phyloP scores from a whole-genome alignment of 1,140 invertebrate species.

The Arctopsyche grandis region DNA sequence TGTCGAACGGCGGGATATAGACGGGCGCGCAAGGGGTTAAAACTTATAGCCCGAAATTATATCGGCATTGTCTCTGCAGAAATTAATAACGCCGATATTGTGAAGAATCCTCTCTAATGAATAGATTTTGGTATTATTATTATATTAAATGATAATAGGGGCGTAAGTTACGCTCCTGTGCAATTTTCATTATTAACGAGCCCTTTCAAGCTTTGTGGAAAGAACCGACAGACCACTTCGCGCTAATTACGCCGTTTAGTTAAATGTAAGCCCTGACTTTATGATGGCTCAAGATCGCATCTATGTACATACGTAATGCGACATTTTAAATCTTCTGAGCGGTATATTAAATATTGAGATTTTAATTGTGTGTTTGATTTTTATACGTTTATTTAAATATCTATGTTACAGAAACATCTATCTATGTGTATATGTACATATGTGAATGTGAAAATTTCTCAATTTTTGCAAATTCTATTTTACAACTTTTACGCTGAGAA shows the following conservation, averaged over 20 bases:
- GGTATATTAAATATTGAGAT: neutral
- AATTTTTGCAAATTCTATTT: constrained; percentile 9
- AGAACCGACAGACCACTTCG: neutral
- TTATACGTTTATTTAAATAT: neutral
- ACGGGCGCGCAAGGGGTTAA: too few species aligned
- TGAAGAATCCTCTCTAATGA: neutral
- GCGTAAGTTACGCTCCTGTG: neutral
- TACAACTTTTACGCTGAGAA: constrained; percentile 11
- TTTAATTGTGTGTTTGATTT: too few species aligned
- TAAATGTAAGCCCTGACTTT: constrained; percentile 1
- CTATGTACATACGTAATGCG: neutral
- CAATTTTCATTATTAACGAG: constrained; percentile 20
- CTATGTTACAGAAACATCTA: neutral
- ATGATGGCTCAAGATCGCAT: constrained; percentile 1
- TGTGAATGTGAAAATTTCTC: constrained; percentile 4
- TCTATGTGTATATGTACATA: neutral
- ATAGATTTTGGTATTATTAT: too few species aligned
- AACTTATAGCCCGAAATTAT: too few species aligned
- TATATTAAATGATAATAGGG: neutral
- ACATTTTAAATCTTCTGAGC: neutral
- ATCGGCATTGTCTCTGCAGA: too few species aligned
- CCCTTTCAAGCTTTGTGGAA: constrained; percentile 11
- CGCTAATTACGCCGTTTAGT: constrained; percentile 14
- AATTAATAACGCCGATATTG: neutral
- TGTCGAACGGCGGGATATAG: neutral